Conservation (phyloP, 2,888 invertebrate genomes). For the Ectemnius continuus region DNA sequence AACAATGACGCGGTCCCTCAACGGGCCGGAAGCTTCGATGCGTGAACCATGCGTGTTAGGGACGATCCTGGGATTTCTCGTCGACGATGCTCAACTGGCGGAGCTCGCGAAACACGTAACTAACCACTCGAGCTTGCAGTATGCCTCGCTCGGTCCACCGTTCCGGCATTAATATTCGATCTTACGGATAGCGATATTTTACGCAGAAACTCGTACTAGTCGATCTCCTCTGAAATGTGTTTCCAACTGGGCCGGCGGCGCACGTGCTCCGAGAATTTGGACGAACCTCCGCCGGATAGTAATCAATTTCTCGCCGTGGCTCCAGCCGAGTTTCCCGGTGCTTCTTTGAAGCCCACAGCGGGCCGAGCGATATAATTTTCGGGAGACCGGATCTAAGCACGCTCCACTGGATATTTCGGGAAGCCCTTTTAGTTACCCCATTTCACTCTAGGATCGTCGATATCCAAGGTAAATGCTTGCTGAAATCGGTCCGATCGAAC, state of each 20-base stretch:
- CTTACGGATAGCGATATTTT: constrained; percentile 2
- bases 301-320: background rate
- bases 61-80: too few relatives aligned
- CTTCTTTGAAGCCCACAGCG: background rate
- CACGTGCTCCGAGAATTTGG: background rate
- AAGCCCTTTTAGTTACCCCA: too few relatives aligned
- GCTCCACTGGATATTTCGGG: background rate
- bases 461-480: background rate
- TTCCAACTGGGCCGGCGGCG: background rate
- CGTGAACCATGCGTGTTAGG: too few relatives aligned
- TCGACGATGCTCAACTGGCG: too few relatives aligned
- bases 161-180: background rate
- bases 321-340: background rate
- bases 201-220: background rate
- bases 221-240: background rate
- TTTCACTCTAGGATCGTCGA: background rate
- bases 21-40: constrained; percentile 7
- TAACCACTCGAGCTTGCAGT: too few relatives aligned
- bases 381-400: background rate
- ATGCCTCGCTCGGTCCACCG: background rate
- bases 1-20: constrained; percentile 49
- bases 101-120: too few relatives aligned
- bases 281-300: constrained; percentile 1
- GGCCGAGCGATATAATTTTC: constrained; percentile 2
- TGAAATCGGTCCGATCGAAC: too few relatives aligned